These are phyloP conservation scores for Nesidiocoris tenuis DNA, from an alignment of 2,888 invertebrate species.

Conservation along the genomic window DNA sequence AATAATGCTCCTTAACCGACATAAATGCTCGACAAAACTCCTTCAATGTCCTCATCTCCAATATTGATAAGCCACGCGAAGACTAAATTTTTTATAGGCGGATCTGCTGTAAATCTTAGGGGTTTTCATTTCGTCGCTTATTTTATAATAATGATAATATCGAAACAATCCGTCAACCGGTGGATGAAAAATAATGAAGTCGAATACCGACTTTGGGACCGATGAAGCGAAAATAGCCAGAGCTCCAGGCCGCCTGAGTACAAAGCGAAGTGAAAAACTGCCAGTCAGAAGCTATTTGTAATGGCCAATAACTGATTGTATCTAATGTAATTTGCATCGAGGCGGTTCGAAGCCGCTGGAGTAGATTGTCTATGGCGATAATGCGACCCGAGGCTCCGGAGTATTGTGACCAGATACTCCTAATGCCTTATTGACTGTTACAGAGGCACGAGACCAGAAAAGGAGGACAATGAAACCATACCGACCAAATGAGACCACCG, in stretches of 20 bases:
- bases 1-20: too few species aligned
- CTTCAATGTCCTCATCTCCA: too few species aligned
- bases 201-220: background rate
- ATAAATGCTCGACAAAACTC: too few species aligned
- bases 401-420: constrained; percentile 5
- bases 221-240: background rate
- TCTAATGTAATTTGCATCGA: constrained; percentile 34
- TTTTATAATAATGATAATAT: background rate
- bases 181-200: background rate
- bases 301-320: constrained; percentile 35
- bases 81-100: too few species aligned
- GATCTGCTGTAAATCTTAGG: too few species aligned
- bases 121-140: too few species aligned
- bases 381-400: background rate
- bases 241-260: background rate
- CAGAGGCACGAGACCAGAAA: constrained; percentile 29
- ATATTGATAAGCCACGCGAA: too few species aligned
- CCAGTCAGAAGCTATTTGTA: constrained; percentile 40
- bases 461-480: constrained; percentile 35
- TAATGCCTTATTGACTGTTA: background rate
- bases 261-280: constrained; percentile 12
- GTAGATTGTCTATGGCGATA: background rate
- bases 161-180: background rate
- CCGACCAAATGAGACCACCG: background rate
- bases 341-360: background rate